A percentile compares a stretch with the other conserved stretches of the same genome.
Evolutionary conservation across 2,888 invertebrate genomes (phyloP).

Genomic region (Drosophila longiperda): DNA sequence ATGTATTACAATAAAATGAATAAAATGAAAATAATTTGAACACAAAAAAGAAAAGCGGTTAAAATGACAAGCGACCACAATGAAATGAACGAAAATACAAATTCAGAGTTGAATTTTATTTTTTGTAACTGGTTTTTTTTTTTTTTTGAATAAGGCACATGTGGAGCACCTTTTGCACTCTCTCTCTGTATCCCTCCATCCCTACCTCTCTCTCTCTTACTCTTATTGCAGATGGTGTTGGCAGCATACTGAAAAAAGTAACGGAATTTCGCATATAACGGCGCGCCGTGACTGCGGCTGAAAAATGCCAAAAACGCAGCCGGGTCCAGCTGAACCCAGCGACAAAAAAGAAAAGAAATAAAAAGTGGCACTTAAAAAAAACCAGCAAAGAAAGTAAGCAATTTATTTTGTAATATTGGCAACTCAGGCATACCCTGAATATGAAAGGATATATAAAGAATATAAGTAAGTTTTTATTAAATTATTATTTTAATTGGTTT

Average conservation of each 20-base stretch:
- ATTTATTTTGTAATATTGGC: background rate
- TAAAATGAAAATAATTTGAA: constrained; percentile 63
- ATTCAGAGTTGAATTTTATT: constrained; percentile 13
- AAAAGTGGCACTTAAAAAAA: background rate
- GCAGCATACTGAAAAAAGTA: constrained; percentile 47
- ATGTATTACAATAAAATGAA: constrained; percentile 31
- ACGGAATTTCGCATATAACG: constrained; percentile 51
- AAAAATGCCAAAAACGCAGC: constrained; percentile 63
- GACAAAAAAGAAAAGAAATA: constrained; percentile 16
- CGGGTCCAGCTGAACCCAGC: constrained; percentile 27
- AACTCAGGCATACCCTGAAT: constrained; percentile 19
- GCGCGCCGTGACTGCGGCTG: constrained; percentile 31
- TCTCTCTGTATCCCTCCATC: no score
- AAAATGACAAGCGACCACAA: constrained; percentile 63
- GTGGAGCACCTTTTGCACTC: constrained; percentile 1
- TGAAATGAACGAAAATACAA: constrained; percentile 67
- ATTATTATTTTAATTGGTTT: no score
- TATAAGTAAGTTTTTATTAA: no score
- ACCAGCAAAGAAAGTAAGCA: background rate
- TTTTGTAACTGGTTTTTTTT: constrained; percentile 2
- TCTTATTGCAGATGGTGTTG: constrained; percentile 18
- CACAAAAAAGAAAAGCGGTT: constrained; percentile 42
- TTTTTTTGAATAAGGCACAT: background rate
- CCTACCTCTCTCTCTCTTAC: background rate
- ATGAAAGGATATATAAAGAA: background rate